These are phyloP conservation scores for Mus minutoides DNA, from an alignment of 2,797 vertebrate genomes.

Conservation along the genomic window DNA sequence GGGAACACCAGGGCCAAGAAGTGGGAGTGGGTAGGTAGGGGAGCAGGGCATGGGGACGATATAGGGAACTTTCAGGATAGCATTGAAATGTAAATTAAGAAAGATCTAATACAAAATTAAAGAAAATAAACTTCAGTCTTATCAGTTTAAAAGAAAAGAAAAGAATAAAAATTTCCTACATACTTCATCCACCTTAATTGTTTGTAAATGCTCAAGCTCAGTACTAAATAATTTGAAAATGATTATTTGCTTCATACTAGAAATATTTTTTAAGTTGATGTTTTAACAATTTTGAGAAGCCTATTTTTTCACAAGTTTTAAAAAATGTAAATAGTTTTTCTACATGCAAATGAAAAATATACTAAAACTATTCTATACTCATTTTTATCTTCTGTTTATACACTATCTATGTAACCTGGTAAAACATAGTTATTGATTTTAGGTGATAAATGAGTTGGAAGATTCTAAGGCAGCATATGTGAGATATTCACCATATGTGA, in stretches of 20 bases:
- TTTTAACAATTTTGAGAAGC: slow-evolving; percentile 41
- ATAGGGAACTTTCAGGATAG: too few species aligned
- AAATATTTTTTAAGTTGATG: neutral
- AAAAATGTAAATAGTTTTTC: slow-evolving; percentile 44
- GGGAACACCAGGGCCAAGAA: too few species aligned
- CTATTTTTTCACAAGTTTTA: slow-evolving; percentile 53
- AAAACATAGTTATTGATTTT: slow-evolving; percentile 55
- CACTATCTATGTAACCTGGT: slow-evolving; percentile 10
- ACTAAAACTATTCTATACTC: slow-evolving; percentile 41
- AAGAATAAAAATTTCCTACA: neutral
- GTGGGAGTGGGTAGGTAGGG: too few species aligned
- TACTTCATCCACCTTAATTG: slow-evolving; percentile 11
- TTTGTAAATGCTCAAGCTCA: neutral
- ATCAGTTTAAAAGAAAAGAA: too few species aligned
- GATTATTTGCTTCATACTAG: neutral
- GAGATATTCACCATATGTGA: neutral
- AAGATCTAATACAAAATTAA: too few species aligned
- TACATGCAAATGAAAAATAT: slow-evolving; percentile 1
- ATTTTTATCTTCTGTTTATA: slow-evolving; percentile 54
- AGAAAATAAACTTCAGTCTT: too few species aligned
- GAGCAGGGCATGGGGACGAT: too few species aligned
- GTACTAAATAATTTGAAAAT: neutral
- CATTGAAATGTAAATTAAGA: too few species aligned
- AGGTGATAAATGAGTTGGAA: slow-evolving; percentile 33
- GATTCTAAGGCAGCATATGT: slow-evolving; percentile 26